Evolutionary conservation across 2,888 invertebrate genomes (phyloP).

Genomic region (Drosophila pseudotalamancana): DNA sequence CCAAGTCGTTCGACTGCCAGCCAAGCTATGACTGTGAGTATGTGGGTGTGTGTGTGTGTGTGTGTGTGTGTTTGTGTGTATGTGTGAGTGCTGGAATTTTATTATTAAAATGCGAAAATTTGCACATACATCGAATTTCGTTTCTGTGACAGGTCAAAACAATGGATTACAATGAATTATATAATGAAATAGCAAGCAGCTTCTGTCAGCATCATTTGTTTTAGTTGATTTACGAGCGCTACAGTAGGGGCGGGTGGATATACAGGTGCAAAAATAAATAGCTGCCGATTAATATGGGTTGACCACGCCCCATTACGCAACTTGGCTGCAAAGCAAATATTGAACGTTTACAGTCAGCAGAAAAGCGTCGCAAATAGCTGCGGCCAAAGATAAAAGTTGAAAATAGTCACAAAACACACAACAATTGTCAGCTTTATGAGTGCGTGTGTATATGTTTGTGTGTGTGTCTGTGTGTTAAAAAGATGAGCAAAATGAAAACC

Average conservation of each 20-base stretch:
- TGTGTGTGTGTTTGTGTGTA: background rate
- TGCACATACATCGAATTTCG: conserved; percentile 47
- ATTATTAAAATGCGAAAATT: conserved; percentile 67
- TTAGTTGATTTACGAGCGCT: conserved; percentile 40
- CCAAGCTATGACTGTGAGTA: background rate
- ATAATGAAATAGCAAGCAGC: conserved; percentile 41
- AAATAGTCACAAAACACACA: conserved; percentile 53
- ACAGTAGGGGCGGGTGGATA: background rate
- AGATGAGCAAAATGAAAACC: conserved; percentile 38
- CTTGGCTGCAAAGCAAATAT: conserved; percentile 46
- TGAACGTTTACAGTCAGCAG: conserved; percentile 53
- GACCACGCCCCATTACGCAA: conserved; percentile 57
- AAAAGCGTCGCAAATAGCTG: conserved; percentile 34
- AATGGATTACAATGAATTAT: conserved; percentile 38
- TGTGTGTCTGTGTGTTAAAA: conserved; percentile 51
- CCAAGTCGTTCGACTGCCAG: conserved; percentile 16
- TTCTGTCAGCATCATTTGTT: conserved; percentile 47
- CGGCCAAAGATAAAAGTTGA: conserved; percentile 61
- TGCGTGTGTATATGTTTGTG: background rate
- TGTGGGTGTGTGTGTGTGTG: background rate
- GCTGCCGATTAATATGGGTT: conserved; percentile 50
- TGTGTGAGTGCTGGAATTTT: conserved; percentile 55
- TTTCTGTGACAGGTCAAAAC: conserved; percentile 18
- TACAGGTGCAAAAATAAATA: conserved; percentile 38
- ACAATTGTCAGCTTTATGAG: too few species aligned